Base-by-base conservation (phyloP, 1,140 invertebrate genomes). In the Hormaphis cornu region DNA sequence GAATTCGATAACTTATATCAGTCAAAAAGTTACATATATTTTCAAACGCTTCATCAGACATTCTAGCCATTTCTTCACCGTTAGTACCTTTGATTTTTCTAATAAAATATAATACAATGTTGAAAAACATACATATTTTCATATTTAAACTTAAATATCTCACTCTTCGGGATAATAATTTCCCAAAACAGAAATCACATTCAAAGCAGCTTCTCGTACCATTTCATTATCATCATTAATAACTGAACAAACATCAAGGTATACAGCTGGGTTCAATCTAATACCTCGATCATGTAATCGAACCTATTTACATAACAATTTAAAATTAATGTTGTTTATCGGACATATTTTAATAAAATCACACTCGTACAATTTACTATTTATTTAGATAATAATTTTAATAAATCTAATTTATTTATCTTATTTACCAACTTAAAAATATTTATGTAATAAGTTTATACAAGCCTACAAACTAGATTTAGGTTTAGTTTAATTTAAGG, bases 1-100 rank as follows among this genome's bases (percentile, higher is more conserved):
- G 82, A 10, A 95, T 91, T 69, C 85, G 83, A 77, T 91, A 87
- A 9, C 87, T 93, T n/a, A 95, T 82, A 79, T 98, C 96, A 75
- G 93, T 96, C 46, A 98, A 87, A 10, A 91, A 85, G 73, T 89
- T 88, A 77, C 96, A 99, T 26, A 98, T 88, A 79, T 94, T 90
- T 26, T 90, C 90, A 83, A 99, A 99, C 1, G 94, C 95, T 79
- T 97, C 94, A 79, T 99, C 97, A 24, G 94, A 88, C 72, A 99
- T 81, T 14, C 94, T 83, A 66, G 92, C 85, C 42, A 89, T 87
- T 71, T 85, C 85, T 72, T 89, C 87, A 63, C 86, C 85, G 71
- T 86, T 87, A 61, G 82, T 80, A 50, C 61, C 61, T 48, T 66
- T 66, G 10, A 66, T 66, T 66, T 28, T 66, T 22, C 28, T 86